phyloP scores from a whole-genome alignment of 2,888 invertebrate genomes.

The Autographa gamma region DNA sequence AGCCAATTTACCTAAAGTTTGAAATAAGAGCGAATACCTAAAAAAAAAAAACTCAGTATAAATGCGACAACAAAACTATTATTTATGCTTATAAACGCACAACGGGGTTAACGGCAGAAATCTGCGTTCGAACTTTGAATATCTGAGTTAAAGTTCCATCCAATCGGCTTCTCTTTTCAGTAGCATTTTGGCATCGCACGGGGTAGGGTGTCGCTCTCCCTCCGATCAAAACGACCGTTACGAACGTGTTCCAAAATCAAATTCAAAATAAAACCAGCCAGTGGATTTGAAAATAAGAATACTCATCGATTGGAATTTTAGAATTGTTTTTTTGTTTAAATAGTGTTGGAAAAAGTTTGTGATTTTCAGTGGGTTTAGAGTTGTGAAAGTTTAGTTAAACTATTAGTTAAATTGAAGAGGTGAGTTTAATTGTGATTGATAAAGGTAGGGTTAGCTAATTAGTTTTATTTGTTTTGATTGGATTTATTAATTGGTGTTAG shows the following conservation, averaged over 20 bases:
- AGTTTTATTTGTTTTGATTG: conserved; percentile 35
- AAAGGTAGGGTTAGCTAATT: conserved; percentile 26
- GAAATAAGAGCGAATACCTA: too few relatives aligned
- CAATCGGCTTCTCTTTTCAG: conserved; percentile 26
- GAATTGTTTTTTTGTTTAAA: not conserved
- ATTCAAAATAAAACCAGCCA: not conserved
- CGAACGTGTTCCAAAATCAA: not conserved
- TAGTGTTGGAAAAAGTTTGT: conserved; percentile 24
- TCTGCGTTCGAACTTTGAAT: conserved; percentile 34
- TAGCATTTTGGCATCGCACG: conserved; percentile 26
- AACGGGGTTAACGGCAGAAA: conserved; percentile 28
- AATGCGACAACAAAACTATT: not conserved
- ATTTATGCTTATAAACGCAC: conserved; percentile 1
- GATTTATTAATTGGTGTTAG: conserved; percentile 32
- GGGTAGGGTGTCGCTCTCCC: conserved; percentile 29
- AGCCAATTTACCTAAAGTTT: too few relatives aligned
- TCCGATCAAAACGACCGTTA: not conserved
- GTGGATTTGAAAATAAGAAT: not conserved
- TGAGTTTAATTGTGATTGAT: conserved; percentile 53
- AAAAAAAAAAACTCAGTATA: not conserved
- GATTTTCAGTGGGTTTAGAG: conserved; percentile 40
- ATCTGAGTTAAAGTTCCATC: conserved; percentile 13
- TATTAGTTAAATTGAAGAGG: conserved; percentile 31
- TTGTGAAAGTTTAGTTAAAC: conserved; percentile 47
- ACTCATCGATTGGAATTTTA: not conserved